Percentiles rank a stretch among this genome's conserved stretches.
These are phyloP conservation scores for Enteromius radiatus DNA, from an alignment of 2,797 vertebrate species.

Conservation along the genomic window DNA sequence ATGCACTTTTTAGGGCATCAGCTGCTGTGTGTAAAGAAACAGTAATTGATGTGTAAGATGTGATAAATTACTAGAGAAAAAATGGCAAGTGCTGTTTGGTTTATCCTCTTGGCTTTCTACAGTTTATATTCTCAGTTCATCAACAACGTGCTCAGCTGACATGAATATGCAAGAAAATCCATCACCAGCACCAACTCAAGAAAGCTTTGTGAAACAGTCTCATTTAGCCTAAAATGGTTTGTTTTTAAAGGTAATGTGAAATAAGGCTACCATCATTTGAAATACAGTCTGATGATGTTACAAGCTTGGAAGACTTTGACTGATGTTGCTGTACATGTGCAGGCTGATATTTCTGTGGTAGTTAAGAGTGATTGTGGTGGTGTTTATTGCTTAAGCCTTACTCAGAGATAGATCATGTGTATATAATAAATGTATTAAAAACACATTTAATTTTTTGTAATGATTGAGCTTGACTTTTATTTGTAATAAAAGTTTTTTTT, in stretches of 20 bases:
- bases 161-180: conserved; percentile 41
- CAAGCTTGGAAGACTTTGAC: neutral
- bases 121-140: neutral
- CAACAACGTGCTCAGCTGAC: neutral
- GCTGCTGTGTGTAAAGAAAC: conserved; percentile 50
- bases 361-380: conserved; percentile 29
- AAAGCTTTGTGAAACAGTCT: conserved; percentile 4
- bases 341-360: conserved; percentile 32
- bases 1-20: conserved; percentile 68
- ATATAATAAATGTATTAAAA: conserved; percentile 26
- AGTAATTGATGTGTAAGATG: conserved; percentile 47
- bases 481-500: conserved; percentile 53
- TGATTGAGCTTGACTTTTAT: conserved; percentile 49
- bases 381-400: conserved; percentile 53
- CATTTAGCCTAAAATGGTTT: conserved; percentile 20
- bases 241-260: conserved; percentile 33
- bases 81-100: conserved; percentile 41
- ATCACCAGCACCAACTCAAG: conserved; percentile 44
- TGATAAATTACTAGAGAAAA: conserved; percentile 68
- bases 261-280: neutral
- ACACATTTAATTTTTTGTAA: conserved; percentile 37
- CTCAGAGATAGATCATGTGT: conserved; percentile 24
- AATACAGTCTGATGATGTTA: conserved; percentile 5
- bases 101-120: conserved; percentile 18
- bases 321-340: conserved; percentile 10